These are phyloP conservation scores for Spatula versicolor DNA, from an alignment of 2,797 vertebrate genomes.

Conservation along the genomic window DNA sequence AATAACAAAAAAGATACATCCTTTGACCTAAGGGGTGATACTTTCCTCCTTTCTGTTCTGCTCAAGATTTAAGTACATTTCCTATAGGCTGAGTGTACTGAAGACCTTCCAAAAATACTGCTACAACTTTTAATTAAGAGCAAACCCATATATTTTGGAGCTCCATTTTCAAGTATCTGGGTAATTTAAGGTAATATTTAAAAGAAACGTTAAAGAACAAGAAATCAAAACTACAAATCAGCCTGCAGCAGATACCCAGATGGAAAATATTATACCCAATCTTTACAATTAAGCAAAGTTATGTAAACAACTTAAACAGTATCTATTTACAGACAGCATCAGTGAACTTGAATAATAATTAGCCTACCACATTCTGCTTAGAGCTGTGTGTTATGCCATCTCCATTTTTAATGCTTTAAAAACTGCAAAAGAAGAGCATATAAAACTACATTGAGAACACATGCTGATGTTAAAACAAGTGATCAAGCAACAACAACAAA, in stretches of 20 bases:
- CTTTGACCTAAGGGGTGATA: not conserved
- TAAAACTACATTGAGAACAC: not conserved
- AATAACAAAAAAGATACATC: not conserved
- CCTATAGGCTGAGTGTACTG: not conserved
- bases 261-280: not conserved
- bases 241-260: not conserved
- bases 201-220: not conserved
- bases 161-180: not conserved
- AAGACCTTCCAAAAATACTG: not conserved
- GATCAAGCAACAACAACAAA: constrained; percentile 50
- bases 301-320: not conserved
- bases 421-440: not conserved
- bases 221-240: not conserved
- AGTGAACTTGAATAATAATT: not conserved
- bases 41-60: not conserved
- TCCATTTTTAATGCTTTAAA: not conserved
- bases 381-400: fast-evolving
- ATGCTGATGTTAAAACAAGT: constrained; percentile 12
- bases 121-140: not conserved
- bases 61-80: not conserved
- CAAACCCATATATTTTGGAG: not conserved
- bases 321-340: not conserved
- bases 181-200: not conserved
- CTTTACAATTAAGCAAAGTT: not conserved
- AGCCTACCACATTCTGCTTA: not conserved